Evolutionary conservation across 1,140 invertebrate genomes (phyloP), one percentile per base, ranked within the genome.

Genomic region (Oryzaephilus surinamensis): DNA sequence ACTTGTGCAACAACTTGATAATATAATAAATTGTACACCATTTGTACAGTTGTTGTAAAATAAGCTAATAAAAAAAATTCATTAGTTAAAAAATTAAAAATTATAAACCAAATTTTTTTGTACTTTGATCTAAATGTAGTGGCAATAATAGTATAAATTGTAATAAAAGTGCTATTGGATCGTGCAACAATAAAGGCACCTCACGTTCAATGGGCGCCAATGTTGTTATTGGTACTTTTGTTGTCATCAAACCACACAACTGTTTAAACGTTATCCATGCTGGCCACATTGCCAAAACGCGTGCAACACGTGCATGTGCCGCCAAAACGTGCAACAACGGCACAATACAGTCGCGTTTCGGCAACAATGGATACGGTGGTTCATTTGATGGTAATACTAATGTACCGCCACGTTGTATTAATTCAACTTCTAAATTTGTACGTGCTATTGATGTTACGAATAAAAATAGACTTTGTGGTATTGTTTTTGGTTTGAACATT

Each of bases 351-450:
- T 90, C 85, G 43, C 86, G 77, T 60, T 86, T 86, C 14, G 81
- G 82, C 54, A 78, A 78, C 4, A 74, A 57, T 18, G 68, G 63
- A 62, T 78, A 76, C 0, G 76, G 67, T 6, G 63, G 50, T n/a
- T 67, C 67, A 6, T 65, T 58, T 35, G 67, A 62, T n/a, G 30
- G 63, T 8, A 72, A 57, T 38, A 75, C 76, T 6, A 92, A 65
- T 1, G 74, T 76, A n/a, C 86, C 87, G 20, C 81, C 84, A 23
- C 85, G 73, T 57, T 91, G 86, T 20, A 90, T 78, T 23, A 96
- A 69, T 66, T 96, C 91, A 32, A 93, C 74, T 69, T 96, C 91
- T 23, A 96, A 69, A 70, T 96, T 95, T 16, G 87, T 93, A 46
- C 92, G 73, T 12, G 89, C 87, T 24, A 96, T 82, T 13, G 90